A percentile compares a stretch with the other conserved stretches of the same genome.
Conservation (phyloP, 1,140 invertebrate genomes). For the Linepithema humile region DNA sequence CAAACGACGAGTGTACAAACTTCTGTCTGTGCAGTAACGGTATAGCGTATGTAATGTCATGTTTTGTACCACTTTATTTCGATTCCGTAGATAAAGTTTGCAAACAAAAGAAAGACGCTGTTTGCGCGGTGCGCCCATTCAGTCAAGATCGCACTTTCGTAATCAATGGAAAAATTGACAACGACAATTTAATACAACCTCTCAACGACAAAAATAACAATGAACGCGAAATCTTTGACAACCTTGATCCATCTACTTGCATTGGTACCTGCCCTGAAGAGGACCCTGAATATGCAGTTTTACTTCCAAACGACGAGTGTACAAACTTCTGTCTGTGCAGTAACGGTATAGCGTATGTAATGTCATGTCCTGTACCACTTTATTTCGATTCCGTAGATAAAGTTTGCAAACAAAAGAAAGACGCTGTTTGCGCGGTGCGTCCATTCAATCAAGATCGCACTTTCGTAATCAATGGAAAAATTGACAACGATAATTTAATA, state of each 20-base stretch:
- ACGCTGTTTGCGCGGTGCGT: background rate
- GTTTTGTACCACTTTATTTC: background rate
- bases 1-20: slow-evolving; percentile 23
- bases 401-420: background rate
- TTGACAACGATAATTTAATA: background rate
- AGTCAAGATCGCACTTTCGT: background rate
- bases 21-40: slow-evolving; percentile 27
- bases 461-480: background rate
- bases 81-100: background rate
- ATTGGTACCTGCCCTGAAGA: background rate
- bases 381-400: background rate
- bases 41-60: background rate
- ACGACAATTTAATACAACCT: too few species aligned
- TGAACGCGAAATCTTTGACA: background rate
- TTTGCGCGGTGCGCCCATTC: background rate
- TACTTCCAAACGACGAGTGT: slow-evolving; percentile 24
- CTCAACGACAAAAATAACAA: too few species aligned
- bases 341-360: background rate
- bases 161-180: too few species aligned
- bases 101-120: background rate
- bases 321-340: slow-evolving; percentile 32
- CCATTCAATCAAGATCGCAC: background rate
- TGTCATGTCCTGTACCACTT: background rate
- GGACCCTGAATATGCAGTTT: background rate
- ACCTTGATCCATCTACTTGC: background rate